Evolutionary conservation across 2,888 invertebrate species (phyloP).

Genomic region (Andrena marginata): DNA sequence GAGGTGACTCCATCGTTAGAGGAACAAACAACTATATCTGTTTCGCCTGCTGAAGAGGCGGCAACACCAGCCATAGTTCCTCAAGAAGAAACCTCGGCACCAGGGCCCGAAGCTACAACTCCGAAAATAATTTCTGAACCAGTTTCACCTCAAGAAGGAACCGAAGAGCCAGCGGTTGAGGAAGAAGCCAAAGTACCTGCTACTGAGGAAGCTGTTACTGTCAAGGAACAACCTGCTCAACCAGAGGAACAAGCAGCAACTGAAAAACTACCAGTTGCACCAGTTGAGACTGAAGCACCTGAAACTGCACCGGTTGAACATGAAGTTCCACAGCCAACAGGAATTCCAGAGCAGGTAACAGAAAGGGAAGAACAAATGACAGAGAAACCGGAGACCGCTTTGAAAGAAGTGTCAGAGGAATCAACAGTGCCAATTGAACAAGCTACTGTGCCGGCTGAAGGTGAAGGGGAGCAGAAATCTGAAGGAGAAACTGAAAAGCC

Average conservation of each 20-base stretch:
- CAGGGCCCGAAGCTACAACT: constrained; percentile 32
- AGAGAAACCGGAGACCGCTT: constrained; percentile 48
- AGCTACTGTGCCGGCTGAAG: constrained; percentile 40
- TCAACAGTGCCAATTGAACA: constrained; percentile 55
- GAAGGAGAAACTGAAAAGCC: constrained; percentile 48
- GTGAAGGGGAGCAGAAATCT: constrained; percentile 42
- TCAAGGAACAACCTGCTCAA: constrained; percentile 53
- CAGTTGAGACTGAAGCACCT: constrained; percentile 39
- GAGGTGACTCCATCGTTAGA: constrained; percentile 32
- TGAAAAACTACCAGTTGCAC: constrained; percentile 43
- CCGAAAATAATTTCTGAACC: constrained; percentile 38
- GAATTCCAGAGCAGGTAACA: constrained; percentile 38
- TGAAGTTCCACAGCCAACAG: constrained; percentile 19
- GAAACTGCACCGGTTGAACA: constrained; percentile 45
- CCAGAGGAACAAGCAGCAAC: constrained; percentile 56
- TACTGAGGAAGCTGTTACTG: constrained; percentile 45
- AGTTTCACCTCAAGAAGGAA: constrained; percentile 21
- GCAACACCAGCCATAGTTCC: constrained; percentile 36
- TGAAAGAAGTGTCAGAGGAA: constrained; percentile 56
- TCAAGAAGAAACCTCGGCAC: constrained; percentile 33
- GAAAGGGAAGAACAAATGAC: constrained; percentile 54
- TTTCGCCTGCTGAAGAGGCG: constrained; percentile 31
- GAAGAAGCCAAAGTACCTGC: constrained; percentile 15
- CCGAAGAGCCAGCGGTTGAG: constrained; percentile 41
- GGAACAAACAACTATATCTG: constrained; percentile 33